Percentiles rank a stretch among this genome's conserved stretches.
Conservation (phyloP, 2,888 invertebrate genomes). For the Erebia epiphron region DNA sequence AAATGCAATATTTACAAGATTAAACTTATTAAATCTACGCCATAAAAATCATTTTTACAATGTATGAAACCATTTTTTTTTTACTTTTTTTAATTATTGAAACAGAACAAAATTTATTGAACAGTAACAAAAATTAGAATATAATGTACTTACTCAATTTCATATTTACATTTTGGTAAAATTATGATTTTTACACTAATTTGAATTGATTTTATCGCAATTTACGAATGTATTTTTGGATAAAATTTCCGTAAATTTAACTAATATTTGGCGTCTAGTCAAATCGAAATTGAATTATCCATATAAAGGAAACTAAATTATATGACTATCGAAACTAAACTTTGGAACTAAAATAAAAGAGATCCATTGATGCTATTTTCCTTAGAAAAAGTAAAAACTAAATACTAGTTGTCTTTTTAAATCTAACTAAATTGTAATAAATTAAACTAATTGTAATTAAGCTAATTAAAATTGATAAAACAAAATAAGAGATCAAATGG, state of each 20-base stretch:
- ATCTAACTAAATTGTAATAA: slow-evolving; percentile 58
- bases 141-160: background rate
- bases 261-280: slow-evolving; percentile 79
- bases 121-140: slow-evolving; percentile 54
- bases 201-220: background rate
- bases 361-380: slow-evolving; percentile 63
- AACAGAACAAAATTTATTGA: slow-evolving; percentile 58
- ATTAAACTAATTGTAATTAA: slow-evolving; percentile 67
- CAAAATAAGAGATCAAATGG: slow-evolving; percentile 77
- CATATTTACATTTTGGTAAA: slow-evolving; percentile 37
- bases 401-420: slow-evolving; percentile 51
- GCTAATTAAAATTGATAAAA: slow-evolving; percentile 67
- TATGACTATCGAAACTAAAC: slow-evolving; percentile 72
- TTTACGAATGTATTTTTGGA: slow-evolving; percentile 8
- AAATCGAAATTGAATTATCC: slow-evolving; percentile 57
- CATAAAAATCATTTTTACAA: slow-evolving; percentile 54
- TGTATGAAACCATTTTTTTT: slow-evolving; percentile 54
- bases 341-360: slow-evolving; percentile 79
- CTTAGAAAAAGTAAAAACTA: slow-evolving; percentile 50
- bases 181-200: slow-evolving; percentile 16
- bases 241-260: slow-evolving; percentile 49
- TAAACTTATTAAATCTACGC: slow-evolving; percentile 53
- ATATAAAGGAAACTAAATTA: slow-evolving; percentile 54
- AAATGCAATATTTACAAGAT: slow-evolving; percentile 79
- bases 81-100: slow-evolving; percentile 48